Evolutionary conservation across 2,888 invertebrate species (phyloP).

Genomic region (Hedychridium roseum): DNA sequence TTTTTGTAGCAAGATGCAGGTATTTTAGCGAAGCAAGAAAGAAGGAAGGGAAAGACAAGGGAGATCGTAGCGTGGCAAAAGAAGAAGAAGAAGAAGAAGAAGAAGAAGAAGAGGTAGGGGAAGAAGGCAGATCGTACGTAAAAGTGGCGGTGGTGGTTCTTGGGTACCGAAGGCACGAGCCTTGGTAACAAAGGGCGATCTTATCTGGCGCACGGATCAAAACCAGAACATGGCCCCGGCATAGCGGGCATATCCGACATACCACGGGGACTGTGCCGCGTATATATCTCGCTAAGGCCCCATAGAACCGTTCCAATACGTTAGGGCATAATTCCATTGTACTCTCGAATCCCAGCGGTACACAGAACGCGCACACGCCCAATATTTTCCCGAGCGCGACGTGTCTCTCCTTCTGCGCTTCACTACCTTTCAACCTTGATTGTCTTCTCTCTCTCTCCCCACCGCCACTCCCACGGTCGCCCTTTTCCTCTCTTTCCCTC

Average conservation of each 20-base stretch:
- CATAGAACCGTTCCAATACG: slow-evolving; percentile 49
- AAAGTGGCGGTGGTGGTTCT: slow-evolving; percentile 28
- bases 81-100: slow-evolving; percentile 9
- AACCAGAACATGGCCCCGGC: slow-evolving; percentile 61
- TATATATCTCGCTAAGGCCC: slow-evolving; percentile 42
- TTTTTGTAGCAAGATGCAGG: too few relatives aligned
- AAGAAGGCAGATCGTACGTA: slow-evolving; percentile 29
- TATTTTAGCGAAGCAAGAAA: too few relatives aligned
- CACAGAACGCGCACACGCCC: slow-evolving; percentile 24
- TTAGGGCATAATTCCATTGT: slow-evolving; percentile 54
- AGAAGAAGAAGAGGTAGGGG: slow-evolving; percentile 18
- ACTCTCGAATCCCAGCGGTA: slow-evolving; percentile 44
- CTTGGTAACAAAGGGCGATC: slow-evolving; percentile 61
- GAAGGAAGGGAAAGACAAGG: slow-evolving; percentile 1
- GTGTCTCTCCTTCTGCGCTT: too few relatives aligned
- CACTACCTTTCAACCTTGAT: slow-evolving; percentile 9
- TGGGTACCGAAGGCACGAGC: slow-evolving; percentile 56
- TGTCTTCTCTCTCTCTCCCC: slow-evolving; percentile 5
- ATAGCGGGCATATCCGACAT: slow-evolving; percentile 61
- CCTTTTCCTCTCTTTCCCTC: slow-evolving; percentile 13
- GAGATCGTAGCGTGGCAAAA: background rate
- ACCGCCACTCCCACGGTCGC: too few relatives aligned
- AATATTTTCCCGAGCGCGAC: slow-evolving; percentile 19
- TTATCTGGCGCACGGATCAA: slow-evolving; percentile 62
- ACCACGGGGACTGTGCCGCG: slow-evolving; percentile 43